Evolutionary conservation across 2,888 invertebrate species (phyloP).

Genomic region (Halictus ligatus): DNA sequence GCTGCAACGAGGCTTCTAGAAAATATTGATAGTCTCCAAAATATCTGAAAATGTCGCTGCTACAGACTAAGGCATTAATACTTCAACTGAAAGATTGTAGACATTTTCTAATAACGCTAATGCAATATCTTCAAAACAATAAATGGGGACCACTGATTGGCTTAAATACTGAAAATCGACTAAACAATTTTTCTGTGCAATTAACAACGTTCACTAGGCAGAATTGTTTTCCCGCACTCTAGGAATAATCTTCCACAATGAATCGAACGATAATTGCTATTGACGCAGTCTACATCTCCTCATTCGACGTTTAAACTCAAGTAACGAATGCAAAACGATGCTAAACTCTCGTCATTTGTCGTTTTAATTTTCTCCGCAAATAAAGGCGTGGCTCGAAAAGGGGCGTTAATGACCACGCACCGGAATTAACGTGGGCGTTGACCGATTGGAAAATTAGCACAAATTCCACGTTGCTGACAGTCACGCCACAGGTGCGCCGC

Average conservation of each 20-base stretch:
- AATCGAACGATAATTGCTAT: not conserved
- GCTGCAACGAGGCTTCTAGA: too few species aligned
- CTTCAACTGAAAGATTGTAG: too few species aligned
- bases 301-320: not conserved
- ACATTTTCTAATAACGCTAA: too few species aligned
- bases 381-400: slow-evolving; percentile 54
- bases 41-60: too few species aligned
- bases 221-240: too few species aligned
- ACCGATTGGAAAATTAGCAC: slow-evolving; percentile 36
- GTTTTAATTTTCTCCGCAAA: slow-evolving; percentile 49
- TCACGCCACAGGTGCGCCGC: slow-evolving; percentile 62
- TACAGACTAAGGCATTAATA: too few species aligned
- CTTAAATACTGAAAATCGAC: too few species aligned
- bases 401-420: slow-evolving; percentile 36
- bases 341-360: slow-evolving; percentile 27
- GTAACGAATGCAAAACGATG: slow-evolving; percentile 8
- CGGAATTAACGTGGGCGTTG: slow-evolving; percentile 52
- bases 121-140: not conserved
- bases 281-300: not conserved
- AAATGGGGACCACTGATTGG: too few species aligned
- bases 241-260: not conserved
- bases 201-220: too few species aligned
- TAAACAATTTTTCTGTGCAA: too few species aligned
- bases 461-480: slow-evolving; percentile 34
- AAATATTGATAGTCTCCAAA: too few species aligned